Base-by-base conservation (phyloP, 2,113 vertebrate genomes). In the Hiodon alosoides region DNA sequence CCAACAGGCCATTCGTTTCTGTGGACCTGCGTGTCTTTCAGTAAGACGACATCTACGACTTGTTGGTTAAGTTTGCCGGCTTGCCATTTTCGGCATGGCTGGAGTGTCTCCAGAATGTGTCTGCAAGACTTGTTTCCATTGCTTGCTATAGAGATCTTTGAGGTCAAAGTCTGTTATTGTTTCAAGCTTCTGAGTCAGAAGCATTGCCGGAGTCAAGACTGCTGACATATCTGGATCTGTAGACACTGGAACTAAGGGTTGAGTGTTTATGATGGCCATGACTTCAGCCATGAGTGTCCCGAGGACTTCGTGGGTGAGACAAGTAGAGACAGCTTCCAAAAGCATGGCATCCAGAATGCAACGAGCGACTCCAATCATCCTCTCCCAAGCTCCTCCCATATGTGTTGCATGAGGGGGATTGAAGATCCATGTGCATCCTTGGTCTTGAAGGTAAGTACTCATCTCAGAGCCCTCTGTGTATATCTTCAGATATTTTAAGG, bases 351-450 rank as follows among this genome's bases (percentile, higher is more conserved):
- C 69, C 4, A 60, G 31, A 7, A 72, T 61, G 13, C 59, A 11
- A 2, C 58, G 5, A 61, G 71, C 31, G 1, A 60, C 59, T 4
- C 59, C 72, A 50, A 73, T 78, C 48, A 78, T 4, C 4, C 16
- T 58, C 52, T 78, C 55, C 65, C 72, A 75, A 4, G 48, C 58
- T 7, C 62, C 71, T 51, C 62, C 71, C 70, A 73, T 73, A 50
- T 59, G 71, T 11, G 71, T 74, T 50, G 57, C 31, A 55, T 75
- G 67, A 31, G 66, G 47, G 0, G 72, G 77, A n/a, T 78, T 74
- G 67, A 78, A 69, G 14, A 53, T 16, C 67, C 67, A 78, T n/a
- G n/a, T 61, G 31, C 77, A 78, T 48, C 59, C 14, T 8, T 73
- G 60, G 47, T 68, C 14, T 68, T 51, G 51, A 5, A 69, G 52